Percentiles rank a stretch among this genome's conserved stretches.
phyloP scores from a whole-genome alignment of 2,113 vertebrate species.

The Otis tarda region DNA sequence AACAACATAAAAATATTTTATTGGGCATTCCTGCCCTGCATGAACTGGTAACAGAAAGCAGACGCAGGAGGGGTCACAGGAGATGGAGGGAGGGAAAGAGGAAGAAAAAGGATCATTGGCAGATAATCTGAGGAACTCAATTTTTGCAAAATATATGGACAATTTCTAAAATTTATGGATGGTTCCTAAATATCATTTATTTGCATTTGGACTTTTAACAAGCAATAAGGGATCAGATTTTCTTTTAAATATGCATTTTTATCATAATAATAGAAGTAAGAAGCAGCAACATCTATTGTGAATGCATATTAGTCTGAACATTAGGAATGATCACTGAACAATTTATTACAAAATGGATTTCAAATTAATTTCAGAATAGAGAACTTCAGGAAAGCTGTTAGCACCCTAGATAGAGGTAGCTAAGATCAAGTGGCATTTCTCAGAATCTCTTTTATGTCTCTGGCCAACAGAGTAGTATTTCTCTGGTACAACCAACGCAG shows the following conservation, averaged over 20 bases:
- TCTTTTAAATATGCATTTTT: neutral
- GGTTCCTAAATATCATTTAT: neutral
- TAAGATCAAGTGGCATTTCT: neutral
- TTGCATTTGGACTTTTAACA: neutral
- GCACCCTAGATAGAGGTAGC: neutral
- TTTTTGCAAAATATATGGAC: neutral
- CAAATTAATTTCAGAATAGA: slow-evolving; percentile 29
- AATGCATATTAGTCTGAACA: neutral
- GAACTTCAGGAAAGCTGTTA: neutral
- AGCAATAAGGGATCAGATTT: neutral
- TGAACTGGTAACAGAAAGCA: neutral
- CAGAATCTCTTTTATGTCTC: neutral
- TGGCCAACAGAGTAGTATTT: neutral
- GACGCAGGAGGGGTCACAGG: neutral
- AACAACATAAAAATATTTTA: neutral
- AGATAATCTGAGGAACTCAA: neutral
- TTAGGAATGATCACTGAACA: neutral
- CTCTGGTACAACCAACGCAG: neutral
- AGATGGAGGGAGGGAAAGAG: neutral
- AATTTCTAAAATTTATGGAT: neutral
- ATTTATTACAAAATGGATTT: slow-evolving; percentile 17
- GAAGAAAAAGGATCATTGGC: neutral
- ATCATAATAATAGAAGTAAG: neutral
- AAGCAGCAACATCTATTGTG: neutral
- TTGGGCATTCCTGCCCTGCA: neutral